phyloP scores from a whole-genome alignment of 2,888 invertebrate genomes.

The Geophilus truncorum region DNA sequence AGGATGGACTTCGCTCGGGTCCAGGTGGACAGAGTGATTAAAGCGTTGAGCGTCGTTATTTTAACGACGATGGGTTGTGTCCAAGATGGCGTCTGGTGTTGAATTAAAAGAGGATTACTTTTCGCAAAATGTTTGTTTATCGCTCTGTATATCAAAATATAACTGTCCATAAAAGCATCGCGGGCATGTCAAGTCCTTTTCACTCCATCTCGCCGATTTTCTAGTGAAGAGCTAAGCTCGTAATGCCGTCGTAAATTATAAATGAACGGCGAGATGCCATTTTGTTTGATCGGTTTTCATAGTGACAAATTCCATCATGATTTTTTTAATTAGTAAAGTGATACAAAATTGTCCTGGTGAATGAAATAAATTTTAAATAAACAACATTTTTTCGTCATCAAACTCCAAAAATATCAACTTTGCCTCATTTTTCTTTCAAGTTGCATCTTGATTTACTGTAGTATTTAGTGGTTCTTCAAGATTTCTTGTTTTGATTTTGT shows the following conservation, averaged over 20 bases:
- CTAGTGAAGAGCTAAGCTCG: background rate
- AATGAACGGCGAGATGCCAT: background rate
- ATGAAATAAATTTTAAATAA: too few relatives aligned
- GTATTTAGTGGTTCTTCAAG: too few relatives aligned
- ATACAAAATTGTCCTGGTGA: too few relatives aligned
- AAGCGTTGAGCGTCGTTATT: background rate
- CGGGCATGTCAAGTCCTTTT: background rate
- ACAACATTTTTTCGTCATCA: too few relatives aligned
- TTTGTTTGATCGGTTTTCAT: background rate
- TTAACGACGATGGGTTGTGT: background rate
- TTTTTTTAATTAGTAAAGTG: too few relatives aligned
- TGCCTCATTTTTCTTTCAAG: too few relatives aligned
- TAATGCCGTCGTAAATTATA: background rate
- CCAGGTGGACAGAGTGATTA: background rate
- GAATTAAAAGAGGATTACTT: background rate
- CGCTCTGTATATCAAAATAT: background rate
- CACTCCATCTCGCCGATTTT: background rate
- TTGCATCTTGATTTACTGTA: too few relatives aligned
- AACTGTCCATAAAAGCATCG: background rate
- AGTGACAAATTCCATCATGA: background rate
- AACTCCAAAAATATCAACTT: too few relatives aligned
- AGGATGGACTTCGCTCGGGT: background rate
- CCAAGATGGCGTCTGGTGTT: background rate
- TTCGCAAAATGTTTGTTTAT: background rate
- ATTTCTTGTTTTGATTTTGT: too few relatives aligned